phyloP scores from a whole-genome alignment of 2,888 invertebrate genomes.

The Caenorhabditis parvicauda region DNA sequence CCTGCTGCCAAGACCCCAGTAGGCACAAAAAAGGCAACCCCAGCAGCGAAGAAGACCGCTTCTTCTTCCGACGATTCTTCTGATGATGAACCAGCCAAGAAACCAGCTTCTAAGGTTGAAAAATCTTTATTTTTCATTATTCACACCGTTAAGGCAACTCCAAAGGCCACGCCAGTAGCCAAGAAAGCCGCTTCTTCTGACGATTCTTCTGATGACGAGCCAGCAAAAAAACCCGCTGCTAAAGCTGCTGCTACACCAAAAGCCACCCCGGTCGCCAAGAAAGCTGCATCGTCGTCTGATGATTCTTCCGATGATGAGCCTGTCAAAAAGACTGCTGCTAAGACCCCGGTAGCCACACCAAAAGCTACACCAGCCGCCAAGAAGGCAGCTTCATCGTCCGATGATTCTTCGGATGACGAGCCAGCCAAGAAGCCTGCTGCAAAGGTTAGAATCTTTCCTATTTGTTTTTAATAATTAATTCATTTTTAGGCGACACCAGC shows the following conservation, averaged over 20 bases:
- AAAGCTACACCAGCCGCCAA: slow-evolving; percentile 22
- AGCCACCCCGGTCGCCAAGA: slow-evolving; percentile 23
- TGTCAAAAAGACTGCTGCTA: slow-evolving; percentile 27
- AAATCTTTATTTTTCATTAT: too few species aligned
- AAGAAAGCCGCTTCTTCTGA: slow-evolving; percentile 9
- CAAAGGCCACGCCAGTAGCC: slow-evolving; percentile 5
- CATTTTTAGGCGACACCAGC: slow-evolving; percentile 2
- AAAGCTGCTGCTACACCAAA: slow-evolving; percentile 17
- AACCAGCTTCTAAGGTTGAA: neutral
- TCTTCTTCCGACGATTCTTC: slow-evolving; percentile 11
- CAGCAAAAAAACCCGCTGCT: slow-evolving; percentile 10
- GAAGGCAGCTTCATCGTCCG: slow-evolving; percentile 26
- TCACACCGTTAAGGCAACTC: too few species aligned
- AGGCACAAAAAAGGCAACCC: neutral
- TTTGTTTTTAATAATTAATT: neutral
- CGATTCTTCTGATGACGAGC: slow-evolving; percentile 24
- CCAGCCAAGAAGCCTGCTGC: slow-evolving; percentile 22
- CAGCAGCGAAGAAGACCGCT: slow-evolving; percentile 9
- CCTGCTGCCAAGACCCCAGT: slow-evolving; percentile 12
- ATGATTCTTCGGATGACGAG: slow-evolving; percentile 34
- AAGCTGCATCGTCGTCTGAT: slow-evolving; percentile 16
- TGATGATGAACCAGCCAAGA: slow-evolving; percentile 13
- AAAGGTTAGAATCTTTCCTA: slow-evolving; percentile 7
- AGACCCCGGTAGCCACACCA: slow-evolving; percentile 12
- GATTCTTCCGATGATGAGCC: slow-evolving; percentile 30